These are phyloP conservation scores for Strigamia maritima DNA, from an alignment of 2,888 invertebrate species.

Conservation along the genomic window DNA sequence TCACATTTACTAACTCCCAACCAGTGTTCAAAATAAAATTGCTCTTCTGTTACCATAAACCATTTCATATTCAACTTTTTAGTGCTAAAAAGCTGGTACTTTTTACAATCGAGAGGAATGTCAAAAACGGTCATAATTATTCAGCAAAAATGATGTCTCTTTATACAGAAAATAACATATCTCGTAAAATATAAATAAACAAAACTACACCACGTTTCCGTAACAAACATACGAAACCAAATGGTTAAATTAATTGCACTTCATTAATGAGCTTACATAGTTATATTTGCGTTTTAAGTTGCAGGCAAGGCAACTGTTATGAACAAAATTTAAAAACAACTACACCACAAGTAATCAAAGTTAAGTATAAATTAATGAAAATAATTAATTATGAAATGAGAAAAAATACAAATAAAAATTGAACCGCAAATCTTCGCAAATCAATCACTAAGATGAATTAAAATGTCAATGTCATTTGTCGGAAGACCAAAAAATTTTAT, in stretches of 20 bases:
- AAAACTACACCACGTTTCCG: slow-evolving; percentile 2
- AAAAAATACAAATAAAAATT: neutral
- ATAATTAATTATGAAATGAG: slow-evolving; percentile 14
- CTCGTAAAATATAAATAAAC: slow-evolving; percentile 19
- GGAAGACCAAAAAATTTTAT: neutral
- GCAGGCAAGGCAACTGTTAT: neutral
- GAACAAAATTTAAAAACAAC: neutral
- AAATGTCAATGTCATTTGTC: neutral
- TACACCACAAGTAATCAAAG: slow-evolving; percentile 2
- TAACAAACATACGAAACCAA: neutral
- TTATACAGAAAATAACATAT: neutral
- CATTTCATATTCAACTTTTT: slow-evolving; percentile 8
- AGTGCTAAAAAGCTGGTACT: slow-evolving; percentile 9
- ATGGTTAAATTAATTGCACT: slow-evolving; percentile 26
- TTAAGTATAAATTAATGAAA: slow-evolving; percentile 29
- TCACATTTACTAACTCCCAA: slow-evolving; percentile 6
- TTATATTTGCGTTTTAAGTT: neutral
- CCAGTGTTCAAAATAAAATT: slow-evolving; percentile 4
- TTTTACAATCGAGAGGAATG: slow-evolving; percentile 13
- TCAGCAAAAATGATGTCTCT: neutral
- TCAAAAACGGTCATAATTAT: neutral
- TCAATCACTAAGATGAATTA: neutral
- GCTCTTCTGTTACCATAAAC: slow-evolving; percentile 3
- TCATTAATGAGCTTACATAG: slow-evolving; percentile 8
- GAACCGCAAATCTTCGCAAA: neutral